Evolutionary conservation across 2,113 vertebrate species (phyloP).

Genomic region (Chloropsis cyanopogon): DNA sequence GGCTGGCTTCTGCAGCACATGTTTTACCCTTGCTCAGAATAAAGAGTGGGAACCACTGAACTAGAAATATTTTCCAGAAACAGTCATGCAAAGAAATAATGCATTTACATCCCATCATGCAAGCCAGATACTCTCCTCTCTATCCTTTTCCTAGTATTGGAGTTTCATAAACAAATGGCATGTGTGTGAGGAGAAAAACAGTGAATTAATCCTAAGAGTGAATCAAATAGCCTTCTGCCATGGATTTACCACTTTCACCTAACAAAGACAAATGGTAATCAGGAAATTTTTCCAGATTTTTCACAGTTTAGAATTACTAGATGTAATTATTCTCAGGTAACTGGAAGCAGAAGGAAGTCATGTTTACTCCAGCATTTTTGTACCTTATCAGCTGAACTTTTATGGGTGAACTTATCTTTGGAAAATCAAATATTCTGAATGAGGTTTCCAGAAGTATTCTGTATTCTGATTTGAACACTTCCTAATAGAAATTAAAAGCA

Average conservation of each 20-base stretch:
- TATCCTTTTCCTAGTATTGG: background rate
- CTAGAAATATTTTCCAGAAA: constrained; percentile 36
- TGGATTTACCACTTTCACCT: background rate
- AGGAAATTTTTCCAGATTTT: background rate
- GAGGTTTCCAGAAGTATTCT: background rate
- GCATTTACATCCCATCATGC: constrained; percentile 56
- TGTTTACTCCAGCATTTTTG: background rate
- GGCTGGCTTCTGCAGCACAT: background rate
- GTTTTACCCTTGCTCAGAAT: background rate
- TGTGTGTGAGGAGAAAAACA: background rate
- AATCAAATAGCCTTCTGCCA: background rate
- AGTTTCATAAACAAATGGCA: constrained; percentile 18
- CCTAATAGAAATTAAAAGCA: background rate
- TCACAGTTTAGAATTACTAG: background rate
- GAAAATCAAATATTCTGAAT: background rate
- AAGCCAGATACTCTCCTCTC: constrained; percentile 42
- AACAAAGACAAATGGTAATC: background rate
- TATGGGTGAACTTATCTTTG: background rate
- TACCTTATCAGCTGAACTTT: background rate
- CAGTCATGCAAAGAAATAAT: constrained; percentile 51
- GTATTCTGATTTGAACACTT: background rate
- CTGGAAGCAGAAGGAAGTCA: background rate
- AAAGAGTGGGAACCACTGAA: constrained; percentile 54
- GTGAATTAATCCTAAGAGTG: background rate
- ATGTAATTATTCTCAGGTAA: background rate